A percentile compares a stretch with the other conserved stretches of the same genome.
These are phyloP conservation scores for Delichon dasypus DNA, from an alignment of 2,797 vertebrate species.

Conservation along the genomic window DNA sequence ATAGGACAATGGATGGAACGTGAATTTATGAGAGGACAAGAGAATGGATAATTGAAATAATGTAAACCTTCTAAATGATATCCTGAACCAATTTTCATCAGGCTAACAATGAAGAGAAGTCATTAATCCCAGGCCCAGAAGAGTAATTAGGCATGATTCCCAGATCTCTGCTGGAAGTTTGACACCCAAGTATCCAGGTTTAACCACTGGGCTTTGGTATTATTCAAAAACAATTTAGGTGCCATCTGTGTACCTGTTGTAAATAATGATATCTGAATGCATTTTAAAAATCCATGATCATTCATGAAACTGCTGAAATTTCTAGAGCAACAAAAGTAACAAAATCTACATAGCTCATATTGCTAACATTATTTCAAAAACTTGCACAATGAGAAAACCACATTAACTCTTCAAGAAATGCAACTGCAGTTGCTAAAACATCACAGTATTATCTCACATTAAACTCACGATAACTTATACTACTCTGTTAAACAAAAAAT, in stretches of 20 bases:
- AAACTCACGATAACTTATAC: accelerated
- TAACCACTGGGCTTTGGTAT: background rate
- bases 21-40: background rate
- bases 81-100: background rate
- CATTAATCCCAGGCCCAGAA: background rate
- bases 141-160: background rate
- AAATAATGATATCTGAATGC: background rate
- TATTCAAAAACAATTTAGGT: background rate
- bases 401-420: accelerated
- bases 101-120: background rate
- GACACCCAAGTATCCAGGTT: background rate
- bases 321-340: background rate
- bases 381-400: accelerated
- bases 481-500: background rate
- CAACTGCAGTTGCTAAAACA: background rate
- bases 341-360: accelerated
- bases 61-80: background rate
- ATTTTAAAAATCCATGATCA: background rate
- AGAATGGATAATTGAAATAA: background rate
- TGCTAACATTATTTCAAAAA: background rate
- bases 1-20: background rate
- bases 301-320: background rate
- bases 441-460: background rate
- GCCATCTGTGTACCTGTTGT: background rate
- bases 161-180: background rate